Conservation (phyloP, 1,140 invertebrate genomes). For the Saxidomus purpurata region DNA sequence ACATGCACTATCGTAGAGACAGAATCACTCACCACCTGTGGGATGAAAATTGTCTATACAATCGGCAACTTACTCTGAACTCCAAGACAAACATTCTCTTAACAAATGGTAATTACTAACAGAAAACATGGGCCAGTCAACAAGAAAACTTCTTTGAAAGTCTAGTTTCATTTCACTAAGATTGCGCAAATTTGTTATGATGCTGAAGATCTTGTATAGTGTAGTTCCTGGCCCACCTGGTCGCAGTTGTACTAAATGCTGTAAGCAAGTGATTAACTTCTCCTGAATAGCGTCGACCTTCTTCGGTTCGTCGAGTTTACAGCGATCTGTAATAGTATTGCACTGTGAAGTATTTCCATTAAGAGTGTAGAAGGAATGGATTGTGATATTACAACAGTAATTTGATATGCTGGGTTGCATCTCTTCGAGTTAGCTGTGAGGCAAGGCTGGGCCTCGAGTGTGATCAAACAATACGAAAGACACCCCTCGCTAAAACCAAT, state of each 20-base stretch:
- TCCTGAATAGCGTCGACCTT: conserved; percentile 73
- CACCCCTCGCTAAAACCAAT: too few species aligned
- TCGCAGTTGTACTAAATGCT: conserved; percentile 49
- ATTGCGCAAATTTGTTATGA: conserved; percentile 11
- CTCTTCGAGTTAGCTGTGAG: too few species aligned
- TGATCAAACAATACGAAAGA: too few species aligned
- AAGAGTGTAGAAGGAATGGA: too few species aligned
- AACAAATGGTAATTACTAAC: not conserved
- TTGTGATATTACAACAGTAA: too few species aligned
- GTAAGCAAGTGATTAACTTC: conserved; percentile 72
- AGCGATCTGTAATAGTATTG: conserved; percentile 69
- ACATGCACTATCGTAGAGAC: too few species aligned
- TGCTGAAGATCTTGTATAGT: conserved; percentile 15
- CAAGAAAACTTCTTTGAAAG: not conserved
- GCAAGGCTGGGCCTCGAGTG: too few species aligned
- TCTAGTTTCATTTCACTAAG: not conserved
- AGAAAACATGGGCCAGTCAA: conserved; percentile 3
- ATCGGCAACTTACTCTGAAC: too few species aligned
- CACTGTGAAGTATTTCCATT: too few species aligned
- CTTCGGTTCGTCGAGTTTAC: conserved; percentile 67
- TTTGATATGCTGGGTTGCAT: too few species aligned
- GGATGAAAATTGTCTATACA: too few species aligned
- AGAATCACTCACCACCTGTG: too few species aligned
- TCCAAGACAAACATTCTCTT: not conserved
- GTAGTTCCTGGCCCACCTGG: not conserved